These are phyloP conservation scores for Maccullochella peelii DNA, from an alignment of 2,113 vertebrate genomes.

Conservation along the genomic window DNA sequence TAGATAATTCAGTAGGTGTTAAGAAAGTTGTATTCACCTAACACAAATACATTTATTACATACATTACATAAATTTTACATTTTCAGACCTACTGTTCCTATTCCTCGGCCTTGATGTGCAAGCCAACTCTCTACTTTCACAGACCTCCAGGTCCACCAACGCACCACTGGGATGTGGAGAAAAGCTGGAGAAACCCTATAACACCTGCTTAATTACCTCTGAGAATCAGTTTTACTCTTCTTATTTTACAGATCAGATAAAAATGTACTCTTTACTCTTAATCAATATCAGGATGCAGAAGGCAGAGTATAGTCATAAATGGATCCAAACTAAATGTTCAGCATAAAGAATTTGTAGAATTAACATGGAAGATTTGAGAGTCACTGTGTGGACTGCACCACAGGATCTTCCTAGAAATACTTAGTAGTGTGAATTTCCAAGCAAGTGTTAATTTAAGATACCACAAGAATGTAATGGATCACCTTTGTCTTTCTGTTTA, in stretches of 20 bases:
- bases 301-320: not conserved
- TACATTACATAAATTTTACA: not conserved
- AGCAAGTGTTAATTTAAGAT: no score
- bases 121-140: constrained; percentile 23
- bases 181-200: constrained; percentile 12
- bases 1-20: not conserved
- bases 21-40: not conserved
- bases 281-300: not conserved
- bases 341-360: not conserved
- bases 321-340: not conserved
- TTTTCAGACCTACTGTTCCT: not conserved
- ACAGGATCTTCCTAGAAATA: no score
- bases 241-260: not conserved
- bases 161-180: not conserved
- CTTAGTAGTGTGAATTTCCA: no score
- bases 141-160: constrained; percentile 22
- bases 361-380: no score
- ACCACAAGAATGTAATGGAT: no score
- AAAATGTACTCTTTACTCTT: not conserved
- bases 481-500: no score
- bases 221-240: not conserved
- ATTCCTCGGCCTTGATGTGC: constrained; percentile 14
- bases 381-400: no score
- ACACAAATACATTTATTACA: not conserved
- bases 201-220: not conserved